These are phyloP conservation scores for Myrmecobius fasciatus DNA, from an alignment of 2,113 vertebrate species.

Conservation along the genomic window DNA sequence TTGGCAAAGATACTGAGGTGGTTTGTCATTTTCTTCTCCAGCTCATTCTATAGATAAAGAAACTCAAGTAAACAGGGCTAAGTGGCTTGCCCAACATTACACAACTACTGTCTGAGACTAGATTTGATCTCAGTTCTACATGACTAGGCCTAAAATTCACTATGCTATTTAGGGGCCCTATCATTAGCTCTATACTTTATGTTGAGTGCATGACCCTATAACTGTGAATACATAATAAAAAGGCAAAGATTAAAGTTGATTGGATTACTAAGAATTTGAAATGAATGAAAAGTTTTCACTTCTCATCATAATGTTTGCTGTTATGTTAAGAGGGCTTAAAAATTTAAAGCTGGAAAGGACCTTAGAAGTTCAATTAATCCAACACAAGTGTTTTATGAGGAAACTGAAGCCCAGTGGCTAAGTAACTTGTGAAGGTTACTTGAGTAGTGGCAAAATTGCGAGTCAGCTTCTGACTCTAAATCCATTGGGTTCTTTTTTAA, in stretches of 20 bases:
- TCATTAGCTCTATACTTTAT: neutral
- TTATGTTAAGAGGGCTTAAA: neutral
- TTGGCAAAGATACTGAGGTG: neutral
- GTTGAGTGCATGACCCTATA: neutral
- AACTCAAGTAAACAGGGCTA: neutral
- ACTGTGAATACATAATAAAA: neutral
- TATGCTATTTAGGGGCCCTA: neutral
- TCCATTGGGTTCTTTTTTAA: neutral
- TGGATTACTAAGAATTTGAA: conserved; percentile 28
- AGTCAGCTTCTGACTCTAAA: neutral
- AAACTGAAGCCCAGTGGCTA: neutral
- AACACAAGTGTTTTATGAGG: neutral
- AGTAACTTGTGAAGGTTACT: neutral
- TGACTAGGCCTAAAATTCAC: neutral
- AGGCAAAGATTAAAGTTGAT: neutral
- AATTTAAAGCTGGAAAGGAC: neutral
- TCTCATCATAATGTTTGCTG: neutral
- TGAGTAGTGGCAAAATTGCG: neutral
- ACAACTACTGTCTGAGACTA: neutral
- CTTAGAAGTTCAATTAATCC: neutral
- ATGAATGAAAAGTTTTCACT: neutral
- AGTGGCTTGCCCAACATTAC: too few relatives aligned
- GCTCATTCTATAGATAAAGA: neutral
- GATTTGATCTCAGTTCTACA: neutral
- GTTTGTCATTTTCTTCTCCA: neutral